Evolutionary conservation across 30 jellyfish, hydroid and myxozoan species (phyloP).

Genomic region (Mastigias papua): DNA sequence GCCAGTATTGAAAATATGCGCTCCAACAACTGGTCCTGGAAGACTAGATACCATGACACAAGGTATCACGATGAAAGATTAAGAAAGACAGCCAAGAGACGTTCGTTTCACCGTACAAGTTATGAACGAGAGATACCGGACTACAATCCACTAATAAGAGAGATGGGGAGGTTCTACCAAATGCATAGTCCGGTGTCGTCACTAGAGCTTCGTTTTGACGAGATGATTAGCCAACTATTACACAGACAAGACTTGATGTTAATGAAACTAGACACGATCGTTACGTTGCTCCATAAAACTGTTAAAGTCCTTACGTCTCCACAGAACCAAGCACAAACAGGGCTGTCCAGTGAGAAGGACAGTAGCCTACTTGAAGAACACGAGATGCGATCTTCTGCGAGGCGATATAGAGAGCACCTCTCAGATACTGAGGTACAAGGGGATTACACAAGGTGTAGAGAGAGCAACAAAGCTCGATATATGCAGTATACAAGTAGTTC

Average conservation of each 20-base stretch:
- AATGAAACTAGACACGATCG: constrained; percentile 25
- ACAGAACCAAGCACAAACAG: neutral
- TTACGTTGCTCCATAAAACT: constrained; percentile 3
- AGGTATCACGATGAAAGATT: neutral
- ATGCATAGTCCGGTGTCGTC: neutral
- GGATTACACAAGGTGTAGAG: neutral
- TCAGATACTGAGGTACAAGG: constrained; percentile 9
- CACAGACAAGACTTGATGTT: constrained; percentile 29
- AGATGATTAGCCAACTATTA: constrained; percentile 27
- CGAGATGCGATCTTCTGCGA: neutral
- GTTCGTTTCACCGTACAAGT: neutral
- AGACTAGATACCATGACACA: neutral
- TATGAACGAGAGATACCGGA: constrained; percentile 8
- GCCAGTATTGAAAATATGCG: neutral
- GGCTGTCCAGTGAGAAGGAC: neutral
- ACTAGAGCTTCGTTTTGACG: neutral
- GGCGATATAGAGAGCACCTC: neutral
- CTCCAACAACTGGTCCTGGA: neutral
- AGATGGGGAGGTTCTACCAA: constrained; percentile 1
- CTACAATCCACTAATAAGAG: neutral
- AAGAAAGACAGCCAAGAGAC: constrained; percentile 1
- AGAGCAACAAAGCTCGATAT: neutral
- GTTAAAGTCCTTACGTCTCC: neutral
- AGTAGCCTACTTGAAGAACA: neutral
- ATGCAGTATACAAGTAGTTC: neutral